Evolutionary conservation across 2,888 invertebrate species (phyloP).

Genomic region (Drosophila tanythrix): DNA sequence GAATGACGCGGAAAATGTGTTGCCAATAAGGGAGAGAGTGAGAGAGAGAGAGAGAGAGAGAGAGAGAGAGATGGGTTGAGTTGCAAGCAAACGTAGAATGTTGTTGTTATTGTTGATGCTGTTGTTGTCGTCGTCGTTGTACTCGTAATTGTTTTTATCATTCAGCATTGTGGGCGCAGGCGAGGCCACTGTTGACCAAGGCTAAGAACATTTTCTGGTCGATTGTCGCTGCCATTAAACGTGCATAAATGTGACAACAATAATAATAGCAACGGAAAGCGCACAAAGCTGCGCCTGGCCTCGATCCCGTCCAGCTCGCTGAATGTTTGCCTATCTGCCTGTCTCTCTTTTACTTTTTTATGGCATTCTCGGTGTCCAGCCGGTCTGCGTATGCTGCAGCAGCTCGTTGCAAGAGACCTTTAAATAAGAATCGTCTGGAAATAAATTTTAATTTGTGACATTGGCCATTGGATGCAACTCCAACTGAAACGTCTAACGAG

Average conservation of each 20-base stretch:
- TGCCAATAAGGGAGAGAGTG: background rate
- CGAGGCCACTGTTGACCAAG: slow-evolving; percentile 50
- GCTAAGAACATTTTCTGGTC: slow-evolving; percentile 69
- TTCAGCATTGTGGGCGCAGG: slow-evolving; percentile 54
- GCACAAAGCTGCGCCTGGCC: slow-evolving; percentile 24
- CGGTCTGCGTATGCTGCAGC: background rate
- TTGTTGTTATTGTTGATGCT: background rate
- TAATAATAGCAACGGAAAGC: slow-evolving; percentile 31
- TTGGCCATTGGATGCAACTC: slow-evolving; percentile 36
- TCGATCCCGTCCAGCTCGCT: slow-evolving; percentile 28
- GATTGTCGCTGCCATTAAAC: slow-evolving; percentile 76
- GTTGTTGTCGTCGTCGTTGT: slow-evolving; percentile 31
- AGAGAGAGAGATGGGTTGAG: background rate
- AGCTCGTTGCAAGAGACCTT: slow-evolving; percentile 37
- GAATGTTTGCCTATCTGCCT: slow-evolving; percentile 25
- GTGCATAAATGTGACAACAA: slow-evolving; percentile 68
- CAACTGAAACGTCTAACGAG: slow-evolving; percentile 4
- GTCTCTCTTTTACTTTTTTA: background rate
- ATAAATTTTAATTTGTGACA: slow-evolving; percentile 70
- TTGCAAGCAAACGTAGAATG: background rate
- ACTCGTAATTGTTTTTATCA: slow-evolving; percentile 70
- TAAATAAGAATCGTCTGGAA: slow-evolving; percentile 66
- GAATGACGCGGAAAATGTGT: slow-evolving; percentile 32
- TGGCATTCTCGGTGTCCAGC: background rate
- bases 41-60: background rate